These are phyloP conservation scores for Drosophila planitibia DNA, from an alignment of 2,888 invertebrate species.

Conservation along the genomic window DNA sequence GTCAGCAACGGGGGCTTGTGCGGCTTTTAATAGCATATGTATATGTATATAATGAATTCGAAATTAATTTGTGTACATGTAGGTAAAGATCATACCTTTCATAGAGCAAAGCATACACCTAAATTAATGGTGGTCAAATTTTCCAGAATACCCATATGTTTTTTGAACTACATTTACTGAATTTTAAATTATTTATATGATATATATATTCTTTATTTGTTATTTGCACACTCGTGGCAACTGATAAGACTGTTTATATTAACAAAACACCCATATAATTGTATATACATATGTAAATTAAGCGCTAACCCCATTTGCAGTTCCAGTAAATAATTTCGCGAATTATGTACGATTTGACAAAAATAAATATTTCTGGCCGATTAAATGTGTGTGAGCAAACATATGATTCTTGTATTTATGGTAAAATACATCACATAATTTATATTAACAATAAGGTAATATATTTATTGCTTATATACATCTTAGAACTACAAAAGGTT, in stretches of 20 bases:
- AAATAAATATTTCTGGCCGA: neutral
- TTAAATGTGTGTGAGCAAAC: neutral
- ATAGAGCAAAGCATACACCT: no score
- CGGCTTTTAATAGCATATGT: no score
- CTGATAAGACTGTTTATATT: neutral
- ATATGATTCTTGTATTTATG: neutral
- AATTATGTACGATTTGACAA: neutral
- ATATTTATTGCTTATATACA: no score
- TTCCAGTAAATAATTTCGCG: neutral
- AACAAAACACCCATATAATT: slow-evolving; percentile 4
- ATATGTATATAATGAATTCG: neutral
- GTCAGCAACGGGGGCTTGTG: neutral
- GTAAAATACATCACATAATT: no score
- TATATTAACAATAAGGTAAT: no score
- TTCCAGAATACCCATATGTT: neutral
- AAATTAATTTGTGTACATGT: neutral
- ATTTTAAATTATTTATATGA: neutral
- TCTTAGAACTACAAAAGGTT: no score
- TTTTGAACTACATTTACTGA: no score
- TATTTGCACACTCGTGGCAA: neutral
- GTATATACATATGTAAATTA: no score
- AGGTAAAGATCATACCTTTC: neutral
- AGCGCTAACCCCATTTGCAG: neutral
- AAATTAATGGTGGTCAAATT: neutral
- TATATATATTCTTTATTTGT: neutral